Percentiles rank a stretch among this genome's conserved stretches.
Conservation (phyloP, 2,113 vertebrate genomes). For the Galeopterus variegatus region DNA sequence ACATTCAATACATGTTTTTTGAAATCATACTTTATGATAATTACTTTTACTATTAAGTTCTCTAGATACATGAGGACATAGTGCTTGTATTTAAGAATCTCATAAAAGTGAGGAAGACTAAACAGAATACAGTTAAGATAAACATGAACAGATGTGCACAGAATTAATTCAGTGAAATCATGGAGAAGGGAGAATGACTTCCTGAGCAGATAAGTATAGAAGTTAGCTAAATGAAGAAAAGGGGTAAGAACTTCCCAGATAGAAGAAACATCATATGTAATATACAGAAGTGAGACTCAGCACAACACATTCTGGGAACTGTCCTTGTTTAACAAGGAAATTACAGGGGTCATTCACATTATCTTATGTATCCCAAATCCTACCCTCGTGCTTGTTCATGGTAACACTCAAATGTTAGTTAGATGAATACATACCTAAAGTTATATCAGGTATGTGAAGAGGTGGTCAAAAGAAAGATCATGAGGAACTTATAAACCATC, state of each 20-base stretch:
- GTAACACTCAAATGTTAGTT: neutral
- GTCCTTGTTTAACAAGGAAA: neutral
- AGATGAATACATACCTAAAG: neutral
- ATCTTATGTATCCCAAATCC: neutral
- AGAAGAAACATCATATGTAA: neutral
- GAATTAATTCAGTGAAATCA: neutral
- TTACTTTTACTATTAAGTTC: neutral
- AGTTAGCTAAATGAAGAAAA: slow-evolving; percentile 16
- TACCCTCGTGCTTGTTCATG: neutral
- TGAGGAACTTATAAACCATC: neutral
- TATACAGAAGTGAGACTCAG: neutral
- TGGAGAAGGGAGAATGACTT: neutral
- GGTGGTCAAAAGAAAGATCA: neutral
- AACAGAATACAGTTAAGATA: neutral
- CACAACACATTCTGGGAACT: neutral
- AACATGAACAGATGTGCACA: neutral
- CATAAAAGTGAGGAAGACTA: neutral
- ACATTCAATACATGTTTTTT: neutral
- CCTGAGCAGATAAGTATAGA: neutral
- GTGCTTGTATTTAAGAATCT: neutral
- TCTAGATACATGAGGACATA: neutral
- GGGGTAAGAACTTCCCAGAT: neutral
- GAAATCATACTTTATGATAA: neutral
- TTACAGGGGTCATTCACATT: neutral
- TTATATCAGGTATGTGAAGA: neutral